A percentile compares a stretch with the other conserved stretches of the same genome.
Evolutionary conservation across 2,113 vertebrate species (phyloP).

Genomic region (Gopherus evgoodei): DNA sequence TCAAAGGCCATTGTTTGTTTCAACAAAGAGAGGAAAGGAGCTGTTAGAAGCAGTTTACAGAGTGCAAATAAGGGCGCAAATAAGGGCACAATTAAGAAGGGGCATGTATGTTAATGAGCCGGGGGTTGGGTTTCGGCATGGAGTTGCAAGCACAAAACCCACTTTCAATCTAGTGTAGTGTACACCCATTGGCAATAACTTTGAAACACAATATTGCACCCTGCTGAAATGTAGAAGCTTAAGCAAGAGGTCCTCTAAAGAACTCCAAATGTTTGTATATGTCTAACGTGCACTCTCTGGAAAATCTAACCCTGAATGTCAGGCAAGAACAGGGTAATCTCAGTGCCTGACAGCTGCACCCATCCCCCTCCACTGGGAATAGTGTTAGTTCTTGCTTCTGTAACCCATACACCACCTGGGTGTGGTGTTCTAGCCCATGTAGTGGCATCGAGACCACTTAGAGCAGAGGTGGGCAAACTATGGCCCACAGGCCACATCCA

Average conservation of each 20-base stretch:
- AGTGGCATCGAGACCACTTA: no score
- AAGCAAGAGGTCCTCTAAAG: neutral
- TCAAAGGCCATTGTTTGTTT: slow-evolving; percentile 28
- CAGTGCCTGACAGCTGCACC: neutral
- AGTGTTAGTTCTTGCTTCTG: neutral
- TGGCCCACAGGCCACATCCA: no score
- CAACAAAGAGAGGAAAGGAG: slow-evolving; percentile 42
- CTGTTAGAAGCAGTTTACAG: slow-evolving; percentile 35
- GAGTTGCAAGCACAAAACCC: neutral
- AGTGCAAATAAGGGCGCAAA: neutral
- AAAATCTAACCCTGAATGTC: neutral
- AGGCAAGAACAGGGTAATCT: neutral
- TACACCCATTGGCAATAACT: neutral
- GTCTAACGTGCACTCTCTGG: neutral
- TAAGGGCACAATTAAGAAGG: no score
- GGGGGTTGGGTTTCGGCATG: neutral
- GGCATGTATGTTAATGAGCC: neutral
- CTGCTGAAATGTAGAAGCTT: neutral
- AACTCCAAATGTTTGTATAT: neutral
- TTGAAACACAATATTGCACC: neutral
- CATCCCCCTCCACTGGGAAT: neutral
- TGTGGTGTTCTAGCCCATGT: no score
- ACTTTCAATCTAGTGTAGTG: neutral
- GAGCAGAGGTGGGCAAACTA: no score
- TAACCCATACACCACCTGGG: no score